A percentile compares a stretch with the other conserved stretches of the same genome.
Conservation (phyloP, 2,797 vertebrate species). For the Steatocranus sp. region DNA sequence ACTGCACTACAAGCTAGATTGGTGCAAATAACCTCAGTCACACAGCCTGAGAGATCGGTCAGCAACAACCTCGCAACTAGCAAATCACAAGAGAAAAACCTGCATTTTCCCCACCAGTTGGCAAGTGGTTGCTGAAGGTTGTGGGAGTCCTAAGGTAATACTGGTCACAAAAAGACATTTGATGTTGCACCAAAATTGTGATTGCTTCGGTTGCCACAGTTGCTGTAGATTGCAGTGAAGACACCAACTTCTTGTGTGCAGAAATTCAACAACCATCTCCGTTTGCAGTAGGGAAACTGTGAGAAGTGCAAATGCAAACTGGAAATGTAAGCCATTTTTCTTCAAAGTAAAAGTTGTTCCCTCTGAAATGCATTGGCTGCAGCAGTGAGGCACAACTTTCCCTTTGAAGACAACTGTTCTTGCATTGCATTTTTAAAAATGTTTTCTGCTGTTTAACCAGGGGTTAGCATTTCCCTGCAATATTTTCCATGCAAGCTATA, state of each 20-base stretch:
- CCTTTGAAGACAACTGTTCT: neutral
- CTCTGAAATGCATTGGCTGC: neutral
- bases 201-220: rapidly evolving
- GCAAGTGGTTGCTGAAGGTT: rapidly evolving
- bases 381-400: neutral
- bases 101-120: neutral
- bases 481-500: neutral
- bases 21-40: neutral
- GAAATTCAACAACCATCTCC: neutral
- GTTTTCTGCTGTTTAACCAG: neutral
- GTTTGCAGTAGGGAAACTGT: neutral
- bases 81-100: neutral
- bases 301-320: neutral
- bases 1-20: neutral
- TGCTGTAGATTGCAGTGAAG: neutral
- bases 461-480: neutral
- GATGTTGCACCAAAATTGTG: neutral
- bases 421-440: neutral
- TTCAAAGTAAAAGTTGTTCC: neutral
- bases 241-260: neutral
- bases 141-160: neutral
- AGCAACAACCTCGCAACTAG: neutral
- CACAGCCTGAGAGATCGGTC: neutral
- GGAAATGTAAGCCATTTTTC: neutral
- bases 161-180: neutral